Base-by-base conservation (phyloP, 2,888 invertebrate genomes). In the Eutolmus rufibarbis region DNA sequence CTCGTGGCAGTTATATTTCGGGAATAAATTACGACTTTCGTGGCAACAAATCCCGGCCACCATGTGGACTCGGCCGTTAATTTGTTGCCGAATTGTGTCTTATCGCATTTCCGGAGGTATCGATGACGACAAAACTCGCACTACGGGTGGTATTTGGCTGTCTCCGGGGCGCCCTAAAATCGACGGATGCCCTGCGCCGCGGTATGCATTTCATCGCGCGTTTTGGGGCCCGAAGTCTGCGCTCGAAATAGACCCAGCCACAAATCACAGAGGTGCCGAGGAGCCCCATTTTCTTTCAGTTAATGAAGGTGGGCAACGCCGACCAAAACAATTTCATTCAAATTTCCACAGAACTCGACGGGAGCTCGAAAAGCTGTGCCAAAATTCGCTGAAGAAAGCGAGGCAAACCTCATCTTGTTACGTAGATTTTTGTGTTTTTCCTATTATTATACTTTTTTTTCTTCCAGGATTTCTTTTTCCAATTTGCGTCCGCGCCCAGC, bases 41-140 rank as follows among this genome's bases (percentile, higher is more conserved):
- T 28, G 51, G 1, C 43, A 85, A 85, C 74, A 85, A 85, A 85
- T 85, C 43, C 34, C 46, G 5, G 46, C 46, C 19, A 66, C 66
- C 9, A 23, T 23, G 19, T 66, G 23, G 66, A 66, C 9, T 66
- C 23, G 37, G 46, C 43, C 85, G 46, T 85, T 85, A 85, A 85
- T 74, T 74, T 85, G 85, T 85, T 28, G 46, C 74, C 46, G 66
- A 82, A 82, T 82, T 82, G 34, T 37, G 16, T 74, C 85, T 85
- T 85, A 74, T 85, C 85, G 74, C 74, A 74, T 74, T 85, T 85
- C 74, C 74, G 84, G 66, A 31, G 74, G 34, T 84, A 84, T 84
- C 37, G 56, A 84, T 84, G 84, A 46, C 28, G 34, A 28, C 74
- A 74, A 85, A 74, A 43, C 12, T 14, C 40, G 31, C 85, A 40